Conservation (phyloP, 2,113 vertebrate genomes). For the Cynopterus brachyotis region DNA sequence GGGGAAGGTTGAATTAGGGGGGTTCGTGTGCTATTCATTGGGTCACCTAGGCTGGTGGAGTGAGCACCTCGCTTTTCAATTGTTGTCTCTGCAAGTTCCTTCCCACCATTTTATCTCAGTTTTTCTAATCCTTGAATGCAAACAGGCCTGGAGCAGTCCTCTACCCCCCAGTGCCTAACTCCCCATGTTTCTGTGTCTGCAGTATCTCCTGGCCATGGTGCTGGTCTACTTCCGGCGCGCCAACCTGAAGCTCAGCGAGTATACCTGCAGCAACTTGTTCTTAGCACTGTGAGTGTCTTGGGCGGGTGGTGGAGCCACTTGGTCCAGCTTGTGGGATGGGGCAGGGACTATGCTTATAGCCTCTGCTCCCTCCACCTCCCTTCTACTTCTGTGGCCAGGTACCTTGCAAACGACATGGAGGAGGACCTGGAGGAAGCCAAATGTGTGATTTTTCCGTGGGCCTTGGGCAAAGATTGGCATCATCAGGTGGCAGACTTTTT, state of each 20-base stretch:
- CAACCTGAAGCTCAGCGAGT: conserved; percentile 58
- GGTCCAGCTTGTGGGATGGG: rapidly evolving
- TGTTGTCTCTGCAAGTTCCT: neutral
- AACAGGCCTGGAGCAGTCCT: neutral
- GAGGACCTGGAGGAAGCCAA: conserved; percentile 82
- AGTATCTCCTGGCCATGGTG: conserved; percentile 81
- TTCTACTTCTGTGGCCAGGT: conserved; percentile 34
- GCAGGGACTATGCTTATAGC: neutral
- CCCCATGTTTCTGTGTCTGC: neutral
- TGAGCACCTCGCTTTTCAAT: neutral
- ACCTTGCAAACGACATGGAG: conserved; percentile 83
- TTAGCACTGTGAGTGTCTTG: conserved; percentile 60
- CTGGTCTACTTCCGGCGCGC: conserved; percentile 77
- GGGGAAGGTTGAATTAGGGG: neutral
- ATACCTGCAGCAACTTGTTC: conserved; percentile 77
- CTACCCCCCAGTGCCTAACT: rapidly evolving
- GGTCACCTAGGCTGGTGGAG: neutral
- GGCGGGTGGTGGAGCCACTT: rapidly evolving
- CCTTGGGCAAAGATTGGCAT: conserved; percentile 68
- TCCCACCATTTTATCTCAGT: neutral
- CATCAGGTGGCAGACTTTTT: conserved; percentile 64
- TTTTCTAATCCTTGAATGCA: neutral
- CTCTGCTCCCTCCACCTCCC: neutral
- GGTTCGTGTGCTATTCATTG: neutral
- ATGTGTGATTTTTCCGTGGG: conserved; percentile 80